Evolutionary conservation across 2,888 invertebrate genomes (phyloP).

Genomic region (Polydrusus tereticollis): DNA sequence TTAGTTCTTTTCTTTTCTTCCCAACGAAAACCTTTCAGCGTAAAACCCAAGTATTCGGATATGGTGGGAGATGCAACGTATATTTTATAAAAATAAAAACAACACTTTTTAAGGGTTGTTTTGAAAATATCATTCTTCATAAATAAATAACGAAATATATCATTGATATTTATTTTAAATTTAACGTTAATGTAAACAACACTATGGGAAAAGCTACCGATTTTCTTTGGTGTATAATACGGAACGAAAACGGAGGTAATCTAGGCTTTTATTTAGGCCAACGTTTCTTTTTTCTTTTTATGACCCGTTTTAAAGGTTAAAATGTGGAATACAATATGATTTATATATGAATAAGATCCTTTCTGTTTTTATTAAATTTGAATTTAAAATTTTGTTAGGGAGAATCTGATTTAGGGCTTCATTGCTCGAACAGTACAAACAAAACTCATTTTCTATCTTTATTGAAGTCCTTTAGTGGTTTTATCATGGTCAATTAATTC

Average conservation of each 20-base stretch:
- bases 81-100: too few relatives aligned
- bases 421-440: not conserved
- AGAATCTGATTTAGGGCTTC: not conserved
- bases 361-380: conserved; percentile 18
- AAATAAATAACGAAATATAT: too few relatives aligned
- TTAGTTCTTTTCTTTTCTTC: too few relatives aligned
- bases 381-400: not conserved
- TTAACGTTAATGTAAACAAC: not conserved
- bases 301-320: conserved; percentile 23
- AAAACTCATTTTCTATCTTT: too few relatives aligned
- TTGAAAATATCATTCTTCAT: not conserved
- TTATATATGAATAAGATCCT: conserved; percentile 1
- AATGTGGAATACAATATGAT: conserved; percentile 21
- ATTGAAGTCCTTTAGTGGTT: too few relatives aligned
- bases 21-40: too few relatives aligned
- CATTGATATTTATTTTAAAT: too few relatives aligned
- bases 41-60: too few relatives aligned
- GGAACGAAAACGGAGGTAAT: conserved; percentile 25
- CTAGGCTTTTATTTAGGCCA: conserved; percentile 24
- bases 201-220: not conserved
- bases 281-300: conserved; percentile 19
- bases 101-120: too few relatives aligned
- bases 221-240: not conserved
- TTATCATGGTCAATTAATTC: too few relatives aligned
- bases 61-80: too few relatives aligned